Conservation (phyloP, 2,888 invertebrate species). For the Torymus texanus region DNA sequence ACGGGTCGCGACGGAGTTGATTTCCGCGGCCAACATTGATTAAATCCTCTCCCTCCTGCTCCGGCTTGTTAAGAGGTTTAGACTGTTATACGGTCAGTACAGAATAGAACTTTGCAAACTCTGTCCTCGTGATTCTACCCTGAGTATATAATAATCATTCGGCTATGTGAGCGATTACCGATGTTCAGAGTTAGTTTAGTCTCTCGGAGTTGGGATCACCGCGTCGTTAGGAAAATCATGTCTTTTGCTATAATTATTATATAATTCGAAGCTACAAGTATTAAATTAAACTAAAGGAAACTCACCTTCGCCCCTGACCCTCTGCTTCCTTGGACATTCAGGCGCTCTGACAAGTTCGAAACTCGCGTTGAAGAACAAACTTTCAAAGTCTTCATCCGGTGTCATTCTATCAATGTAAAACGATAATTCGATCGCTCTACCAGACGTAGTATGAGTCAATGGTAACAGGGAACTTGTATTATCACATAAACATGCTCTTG, state of each 20-base stretch:
- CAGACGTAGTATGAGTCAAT: constrained; percentile 80
- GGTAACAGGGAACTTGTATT: constrained; percentile 81
- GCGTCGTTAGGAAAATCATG: too few species aligned
- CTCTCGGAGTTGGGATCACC: too few species aligned
- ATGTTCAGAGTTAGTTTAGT: too few species aligned
- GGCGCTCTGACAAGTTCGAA: constrained; percentile 81
- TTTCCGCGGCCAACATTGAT: not conserved
- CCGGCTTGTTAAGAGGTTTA: not conserved
- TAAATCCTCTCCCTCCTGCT: not conserved
- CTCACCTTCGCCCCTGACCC: constrained; percentile 78
- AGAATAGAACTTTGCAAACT: too few species aligned
- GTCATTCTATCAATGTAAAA: constrained; percentile 85
- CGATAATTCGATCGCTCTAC: constrained; percentile 84
- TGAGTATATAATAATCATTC: too few species aligned
- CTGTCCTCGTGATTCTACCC: too few species aligned
- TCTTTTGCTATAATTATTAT: not conserved
- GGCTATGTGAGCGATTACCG: too few species aligned
- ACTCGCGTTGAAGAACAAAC: constrained; percentile 85
- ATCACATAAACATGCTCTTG: constrained; percentile 88
- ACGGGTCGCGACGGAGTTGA: not conserved
- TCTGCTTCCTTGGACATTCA: constrained; percentile 81
- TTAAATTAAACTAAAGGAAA: too few species aligned
- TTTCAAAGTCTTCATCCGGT: constrained; percentile 88
- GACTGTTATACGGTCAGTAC: too few species aligned
- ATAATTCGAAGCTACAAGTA: too few species aligned